Conservation (phyloP, 2,888 invertebrate genomes). For the Rambutsinella grinnellia region DNA sequence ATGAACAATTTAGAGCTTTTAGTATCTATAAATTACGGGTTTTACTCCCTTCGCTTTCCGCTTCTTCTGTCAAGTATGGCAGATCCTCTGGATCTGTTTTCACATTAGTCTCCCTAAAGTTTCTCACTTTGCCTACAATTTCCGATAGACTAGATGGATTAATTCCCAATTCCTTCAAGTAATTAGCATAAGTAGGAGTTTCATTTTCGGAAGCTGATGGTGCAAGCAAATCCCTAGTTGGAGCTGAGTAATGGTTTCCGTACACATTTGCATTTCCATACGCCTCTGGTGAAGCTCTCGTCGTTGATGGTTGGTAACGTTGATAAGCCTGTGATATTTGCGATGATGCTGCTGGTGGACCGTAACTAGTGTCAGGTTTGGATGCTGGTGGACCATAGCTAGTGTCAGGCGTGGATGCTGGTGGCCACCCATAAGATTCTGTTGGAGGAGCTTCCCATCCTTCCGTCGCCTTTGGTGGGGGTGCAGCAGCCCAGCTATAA, state of each 20-base stretch:
- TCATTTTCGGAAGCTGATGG: constrained; percentile 3
- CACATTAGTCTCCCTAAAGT: too few species aligned
- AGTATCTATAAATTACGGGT: too few species aligned
- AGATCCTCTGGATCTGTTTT: too few species aligned
- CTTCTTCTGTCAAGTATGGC: too few species aligned
- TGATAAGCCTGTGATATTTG: too few species aligned
- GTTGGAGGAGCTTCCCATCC: too few species aligned
- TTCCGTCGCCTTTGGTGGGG: too few species aligned
- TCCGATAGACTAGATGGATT: background rate
- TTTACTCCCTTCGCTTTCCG: too few species aligned
- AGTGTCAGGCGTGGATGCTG: background rate
- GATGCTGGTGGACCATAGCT: background rate
- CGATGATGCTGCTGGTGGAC: constrained; percentile 1
- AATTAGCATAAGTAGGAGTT: constrained; percentile 17
- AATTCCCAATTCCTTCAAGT: constrained; percentile 16
- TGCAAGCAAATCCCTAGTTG: background rate
- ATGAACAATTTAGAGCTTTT: too few species aligned
- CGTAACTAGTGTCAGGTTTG: background rate
- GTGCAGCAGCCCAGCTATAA: constrained; percentile 5
- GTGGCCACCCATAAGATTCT: too few species aligned
- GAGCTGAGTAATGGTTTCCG: background rate
- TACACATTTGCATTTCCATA: constrained; percentile 6
- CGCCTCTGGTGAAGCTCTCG: constrained; percentile 1
- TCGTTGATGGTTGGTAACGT: background rate
- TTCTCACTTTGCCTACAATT: too few species aligned